A percentile compares a stretch with the other conserved stretches of the same genome.
Evolutionary conservation across 2,113 vertebrate genomes (phyloP).

Genomic region (Protomyctophum bolini): DNA sequence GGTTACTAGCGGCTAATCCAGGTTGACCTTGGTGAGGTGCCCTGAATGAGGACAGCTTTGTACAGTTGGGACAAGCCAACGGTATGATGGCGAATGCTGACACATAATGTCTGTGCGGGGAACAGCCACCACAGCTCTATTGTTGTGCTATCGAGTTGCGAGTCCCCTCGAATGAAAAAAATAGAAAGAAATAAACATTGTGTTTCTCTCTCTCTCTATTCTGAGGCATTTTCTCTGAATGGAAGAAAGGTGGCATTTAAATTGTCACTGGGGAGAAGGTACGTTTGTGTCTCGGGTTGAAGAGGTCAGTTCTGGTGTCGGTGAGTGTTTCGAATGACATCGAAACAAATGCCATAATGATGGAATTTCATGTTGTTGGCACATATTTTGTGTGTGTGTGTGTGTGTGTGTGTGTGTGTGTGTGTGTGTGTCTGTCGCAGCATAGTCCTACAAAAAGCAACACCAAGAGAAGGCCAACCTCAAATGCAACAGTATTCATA

Average conservation of each 20-base stretch:
- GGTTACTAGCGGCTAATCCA: constrained; percentile 85
- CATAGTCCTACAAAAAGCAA: constrained; percentile 32
- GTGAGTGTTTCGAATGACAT: constrained; percentile 67
- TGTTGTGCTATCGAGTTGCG: constrained; percentile 82
- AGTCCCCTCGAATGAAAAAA: constrained; percentile 62
- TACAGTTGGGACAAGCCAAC: constrained; percentile 81
- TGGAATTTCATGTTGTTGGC: constrained; percentile 71
- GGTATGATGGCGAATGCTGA: constrained; percentile 77
- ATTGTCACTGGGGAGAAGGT: constrained; percentile 72
- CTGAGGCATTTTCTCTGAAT: constrained; percentile 34
- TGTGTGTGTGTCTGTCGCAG: background rate
- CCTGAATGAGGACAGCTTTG: constrained; percentile 82
- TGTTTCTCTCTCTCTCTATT: constrained; percentile 27
- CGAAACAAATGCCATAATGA: constrained; percentile 71
- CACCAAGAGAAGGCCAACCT: constrained; percentile 24
- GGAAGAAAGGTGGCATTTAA: constrained; percentile 80
- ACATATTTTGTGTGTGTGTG: constrained; percentile 21
- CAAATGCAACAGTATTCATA: constrained; percentile 27
- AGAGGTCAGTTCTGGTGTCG: constrained; percentile 73
- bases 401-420: constrained; percentile 15
- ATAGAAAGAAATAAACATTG: constrained; percentile 63
- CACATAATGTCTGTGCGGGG: constrained; percentile 79
- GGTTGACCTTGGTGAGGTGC: constrained; percentile 80
- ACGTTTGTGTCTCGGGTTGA: constrained; percentile 73
- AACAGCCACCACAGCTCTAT: constrained; percentile 78